Evolutionary conservation across 1,140 invertebrate genomes (phyloP).

Genomic region (Cephus cinctus): DNA sequence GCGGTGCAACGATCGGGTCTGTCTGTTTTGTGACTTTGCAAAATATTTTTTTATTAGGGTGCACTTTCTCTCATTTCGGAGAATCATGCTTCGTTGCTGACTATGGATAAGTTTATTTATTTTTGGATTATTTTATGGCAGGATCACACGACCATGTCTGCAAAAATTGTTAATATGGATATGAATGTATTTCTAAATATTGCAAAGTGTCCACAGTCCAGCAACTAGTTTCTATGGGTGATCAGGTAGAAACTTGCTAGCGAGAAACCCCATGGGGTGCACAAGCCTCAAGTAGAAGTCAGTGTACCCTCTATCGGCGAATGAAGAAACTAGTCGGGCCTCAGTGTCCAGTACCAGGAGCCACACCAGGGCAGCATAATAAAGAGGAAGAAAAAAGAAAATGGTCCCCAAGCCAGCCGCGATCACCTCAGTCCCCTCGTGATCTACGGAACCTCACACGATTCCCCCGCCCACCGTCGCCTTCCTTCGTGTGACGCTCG

Average conservation of each 20-base stretch:
- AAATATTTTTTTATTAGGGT: too few species aligned
- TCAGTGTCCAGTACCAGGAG: not conserved
- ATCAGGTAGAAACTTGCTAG: too few species aligned
- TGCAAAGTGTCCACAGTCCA: not conserved
- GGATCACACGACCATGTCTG: not conserved
- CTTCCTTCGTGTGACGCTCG: not conserved
- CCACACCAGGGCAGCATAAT: too few species aligned
- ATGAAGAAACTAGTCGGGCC: not conserved
- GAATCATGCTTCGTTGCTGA: not conserved
- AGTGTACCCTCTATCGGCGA: slow-evolving; percentile 6
- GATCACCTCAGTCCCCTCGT: too few species aligned
- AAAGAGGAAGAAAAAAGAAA: too few species aligned
- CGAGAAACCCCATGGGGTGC: too few species aligned
- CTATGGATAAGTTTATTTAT: too few species aligned
- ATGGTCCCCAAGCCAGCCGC: too few species aligned
- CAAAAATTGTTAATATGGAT: slow-evolving; percentile 20
- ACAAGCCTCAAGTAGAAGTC: not conserved
- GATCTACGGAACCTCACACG: too few species aligned
- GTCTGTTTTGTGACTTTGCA: slow-evolving; percentile 26
- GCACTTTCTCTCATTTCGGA: slow-evolving; percentile 16
- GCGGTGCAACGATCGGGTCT: too few species aligned
- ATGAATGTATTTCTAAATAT: slow-evolving; percentile 19
- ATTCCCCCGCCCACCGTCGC: too few species aligned
- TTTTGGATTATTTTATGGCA: slow-evolving; percentile 1
- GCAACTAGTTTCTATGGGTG: not conserved